These are phyloP conservation scores for Antedon mediterranea DNA, from an alignment of 53 echinoderm and acorn worm genomes.

Conservation along the genomic window DNA sequence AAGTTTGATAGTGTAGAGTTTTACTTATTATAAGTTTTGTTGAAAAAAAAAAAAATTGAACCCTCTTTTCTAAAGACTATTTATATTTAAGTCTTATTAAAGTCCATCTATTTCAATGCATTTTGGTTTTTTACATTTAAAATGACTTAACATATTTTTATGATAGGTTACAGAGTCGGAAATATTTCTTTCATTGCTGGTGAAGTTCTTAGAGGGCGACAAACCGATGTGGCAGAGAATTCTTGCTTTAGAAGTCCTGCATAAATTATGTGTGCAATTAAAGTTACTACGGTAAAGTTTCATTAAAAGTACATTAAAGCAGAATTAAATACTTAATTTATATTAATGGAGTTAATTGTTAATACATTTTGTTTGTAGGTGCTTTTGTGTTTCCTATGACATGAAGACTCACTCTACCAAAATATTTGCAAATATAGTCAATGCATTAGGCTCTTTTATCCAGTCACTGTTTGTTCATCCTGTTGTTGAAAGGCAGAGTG, in stretches of 20 bases:
- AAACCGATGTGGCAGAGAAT: conserved; percentile 84
- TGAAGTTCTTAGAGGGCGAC: conserved; percentile 92
- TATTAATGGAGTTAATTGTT: too few species aligned
- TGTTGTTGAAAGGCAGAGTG: conserved; percentile 47
- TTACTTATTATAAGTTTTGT: too few species aligned
- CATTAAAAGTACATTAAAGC: too few species aligned
- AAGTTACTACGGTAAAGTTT: conserved; percentile 61
- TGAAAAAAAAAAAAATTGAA: too few species aligned
- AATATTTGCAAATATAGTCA: conserved; percentile 97
- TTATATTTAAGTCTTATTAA: too few species aligned
- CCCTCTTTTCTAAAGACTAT: too few species aligned
- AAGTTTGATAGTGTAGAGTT: too few species aligned
- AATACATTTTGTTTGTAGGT: conserved; percentile 41
- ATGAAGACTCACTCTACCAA: conserved; percentile 95
- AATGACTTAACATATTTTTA: conserved; percentile 11
- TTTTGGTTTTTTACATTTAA: too few species aligned
- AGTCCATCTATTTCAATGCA: too few species aligned
- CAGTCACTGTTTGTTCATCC: conserved; percentile 88
- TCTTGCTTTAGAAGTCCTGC: conserved; percentile 70
- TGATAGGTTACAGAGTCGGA: conserved; percentile 91
- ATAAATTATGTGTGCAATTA: conserved; percentile 68
- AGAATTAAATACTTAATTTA: too few species aligned
- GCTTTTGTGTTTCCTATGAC: conserved; percentile 84
- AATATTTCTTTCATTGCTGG: conserved; percentile 79
- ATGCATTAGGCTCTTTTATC: conserved; percentile 84